Evolutionary conservation across 1,140 invertebrate species (phyloP), one percentile per base, ranked within the genome.

Genomic region (Drosophila mauritiana): DNA sequence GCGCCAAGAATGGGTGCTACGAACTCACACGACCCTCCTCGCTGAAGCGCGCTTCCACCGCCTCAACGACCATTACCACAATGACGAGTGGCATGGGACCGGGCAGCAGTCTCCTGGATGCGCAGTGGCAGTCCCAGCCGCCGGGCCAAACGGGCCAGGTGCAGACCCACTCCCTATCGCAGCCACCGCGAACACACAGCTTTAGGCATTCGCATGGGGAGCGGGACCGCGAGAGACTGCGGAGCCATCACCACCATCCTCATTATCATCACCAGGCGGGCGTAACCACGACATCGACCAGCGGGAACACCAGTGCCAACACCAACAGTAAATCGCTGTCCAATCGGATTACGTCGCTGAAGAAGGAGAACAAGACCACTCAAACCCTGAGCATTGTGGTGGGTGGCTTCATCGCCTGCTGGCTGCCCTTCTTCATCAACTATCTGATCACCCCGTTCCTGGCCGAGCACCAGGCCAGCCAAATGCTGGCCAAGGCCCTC

Each of bases 371-470:
- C 7, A 97, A 98, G 93, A 98, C 97, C 0, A 97, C 97, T 4
- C 96, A 98, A 90, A 98, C 97, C 0, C 92, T 99, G 34, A 97
- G 97, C 39, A 95, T 98, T 13, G 97, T 98, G 3, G 97, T 98
- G 3, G 97, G 97, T 3, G 97, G 97, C 5, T 99, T 98, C 88
- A 95, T 98, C 0, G 95, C 97, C 4, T 98, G 97, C 73, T 98
- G 97, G 97, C 90, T 97, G 39, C 97, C 97, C 5, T 98, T 98
- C 92, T 99, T 98, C 92, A 94, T 97, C 2, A 95, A 97, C 46
- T 98, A 98, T 90, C 92, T 98, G 11, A 93, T 96, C 7, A 96
- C 95, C 0, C 96, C 97, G 0, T 97, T 97, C 78, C 84, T 94
- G 17, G 93, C 93, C 0, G 93, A 83, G 15, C 92, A 92, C 43